Evolutionary conservation across 2,113 vertebrate species (phyloP).

Genomic region (Monarcha castaneiventris): DNA sequence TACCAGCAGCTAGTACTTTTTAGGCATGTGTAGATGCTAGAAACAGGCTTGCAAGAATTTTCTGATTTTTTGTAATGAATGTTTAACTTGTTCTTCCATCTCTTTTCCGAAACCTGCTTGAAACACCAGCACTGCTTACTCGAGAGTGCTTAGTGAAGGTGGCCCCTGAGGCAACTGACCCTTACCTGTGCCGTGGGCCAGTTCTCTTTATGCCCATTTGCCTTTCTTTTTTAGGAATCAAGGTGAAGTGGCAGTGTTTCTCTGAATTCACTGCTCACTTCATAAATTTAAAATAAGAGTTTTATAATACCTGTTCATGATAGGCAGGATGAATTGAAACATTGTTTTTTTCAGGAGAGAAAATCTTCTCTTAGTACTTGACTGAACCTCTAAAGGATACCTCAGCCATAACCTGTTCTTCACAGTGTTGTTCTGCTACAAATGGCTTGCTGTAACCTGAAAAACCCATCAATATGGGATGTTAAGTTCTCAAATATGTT

Average conservation of each 20-base stretch:
- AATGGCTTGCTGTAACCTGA: neutral
- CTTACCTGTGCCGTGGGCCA: neutral
- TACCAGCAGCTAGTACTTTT: neutral
- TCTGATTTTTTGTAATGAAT: neutral
- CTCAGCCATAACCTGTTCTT: neutral
- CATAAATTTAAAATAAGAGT: neutral
- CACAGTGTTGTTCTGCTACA: neutral
- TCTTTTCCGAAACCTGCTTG: neutral
- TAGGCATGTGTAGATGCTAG: neutral
- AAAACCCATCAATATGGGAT: neutral
- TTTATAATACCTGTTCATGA: neutral
- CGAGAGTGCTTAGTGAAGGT: neutral
- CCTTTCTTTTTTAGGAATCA: neutral
- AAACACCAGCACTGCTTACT: neutral
- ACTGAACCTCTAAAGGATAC: neutral
- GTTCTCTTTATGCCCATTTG: neutral
- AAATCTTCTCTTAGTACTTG: neutral
- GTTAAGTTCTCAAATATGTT: neutral
- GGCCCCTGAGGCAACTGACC: neutral
- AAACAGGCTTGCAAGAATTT: neutral
- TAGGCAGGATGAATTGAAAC: neutral
- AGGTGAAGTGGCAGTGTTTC: neutral
- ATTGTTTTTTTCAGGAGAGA: neutral
- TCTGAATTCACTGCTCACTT: neutral
- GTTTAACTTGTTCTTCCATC: neutral